Percentiles rank a stretch among this genome's conserved stretches.
Conservation (phyloP, 2,113 vertebrate genomes). For the Zeus faber region DNA sequence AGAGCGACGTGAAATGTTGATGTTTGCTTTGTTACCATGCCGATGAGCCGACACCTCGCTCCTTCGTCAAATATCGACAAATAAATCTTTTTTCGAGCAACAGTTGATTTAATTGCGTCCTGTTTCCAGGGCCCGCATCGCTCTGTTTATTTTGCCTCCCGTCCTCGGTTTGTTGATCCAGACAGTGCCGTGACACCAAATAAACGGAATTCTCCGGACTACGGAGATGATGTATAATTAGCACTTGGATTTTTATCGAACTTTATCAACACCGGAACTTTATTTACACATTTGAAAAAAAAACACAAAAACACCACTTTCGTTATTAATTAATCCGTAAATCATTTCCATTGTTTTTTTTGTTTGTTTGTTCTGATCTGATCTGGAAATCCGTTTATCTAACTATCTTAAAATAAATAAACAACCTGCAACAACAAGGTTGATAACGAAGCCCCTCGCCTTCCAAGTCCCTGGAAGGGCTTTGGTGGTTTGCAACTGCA, state of each 20-base stretch:
- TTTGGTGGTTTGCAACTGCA: slow-evolving; percentile 25
- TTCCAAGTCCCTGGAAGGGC: slow-evolving; percentile 11
- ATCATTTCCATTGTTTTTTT: too few species aligned
- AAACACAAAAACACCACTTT: neutral
- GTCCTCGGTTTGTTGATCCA: slow-evolving; percentile 41
- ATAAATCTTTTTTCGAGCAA: slow-evolving; percentile 26
- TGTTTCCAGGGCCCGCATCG: slow-evolving; percentile 27
- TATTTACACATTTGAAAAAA: too few species aligned
- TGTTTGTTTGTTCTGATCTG: too few species aligned
- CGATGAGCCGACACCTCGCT: slow-evolving; percentile 1
- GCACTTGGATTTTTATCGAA: too few species aligned
- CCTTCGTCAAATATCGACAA: slow-evolving; percentile 5
- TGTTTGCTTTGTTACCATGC: neutral
- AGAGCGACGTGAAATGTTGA: slow-evolving; percentile 33
- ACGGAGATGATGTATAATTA: too few species aligned
- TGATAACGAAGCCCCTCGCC: neutral
- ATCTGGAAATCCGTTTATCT: too few species aligned
- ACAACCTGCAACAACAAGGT: neutral
- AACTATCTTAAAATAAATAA: too few species aligned
- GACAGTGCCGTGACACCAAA: slow-evolving; percentile 18
- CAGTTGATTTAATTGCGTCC: slow-evolving; percentile 38
- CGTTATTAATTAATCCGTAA: too few species aligned
- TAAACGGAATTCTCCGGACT: too few species aligned
- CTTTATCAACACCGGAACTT: too few species aligned
- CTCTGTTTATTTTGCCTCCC: slow-evolving; percentile 38